Evolutionary conservation across 2,113 vertebrate species (phyloP), one percentile per base, ranked within the genome.

Genomic region (Sprattus sprattus): DNA sequence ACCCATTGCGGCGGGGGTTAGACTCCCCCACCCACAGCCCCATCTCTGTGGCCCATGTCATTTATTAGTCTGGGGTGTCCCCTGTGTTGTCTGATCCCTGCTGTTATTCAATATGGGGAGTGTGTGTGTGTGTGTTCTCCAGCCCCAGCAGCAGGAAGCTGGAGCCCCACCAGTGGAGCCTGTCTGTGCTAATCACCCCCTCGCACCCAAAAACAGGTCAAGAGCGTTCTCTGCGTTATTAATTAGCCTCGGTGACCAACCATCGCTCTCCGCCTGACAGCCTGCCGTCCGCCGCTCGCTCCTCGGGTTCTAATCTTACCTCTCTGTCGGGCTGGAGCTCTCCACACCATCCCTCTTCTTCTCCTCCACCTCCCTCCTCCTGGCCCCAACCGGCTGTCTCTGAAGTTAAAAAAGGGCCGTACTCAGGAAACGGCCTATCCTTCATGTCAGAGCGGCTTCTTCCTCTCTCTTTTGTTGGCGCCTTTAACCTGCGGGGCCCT

Each of bases 391-490:
- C 47, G 85, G 54, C 82, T 83, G 82, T 64, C 39, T 83, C 88
- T 89, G 52, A 87, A 86, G 91, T 84, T 89, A 84, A 91, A 87
- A 92, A 92, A 86, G 64, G n/a, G 28, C 83, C 75, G 46, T 32
- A 20, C 60, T 88, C 86, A 90, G 93, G 92, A 92, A 94, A 91
- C 50, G 84, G 78, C 85, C 86, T 90, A 91, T 91, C 91, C 85
- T 86, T 92, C 87, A 85, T 82, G 44, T 81, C 71, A 78, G 25
- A 32, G 25, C 71, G 71, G 71, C 71, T 39, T 78, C 32, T 39
- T 15, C 15, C 2, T 32, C 28, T 32, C 71, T 32, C 32, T 39
- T 32, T 78, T 78, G 71, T 13, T 44, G 71, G 28, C 28, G 71
- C 71, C 71, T 78, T 78, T 78, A 78, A 78, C 71, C 71, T 78